phyloP scores from a whole-genome alignment of 2,113 vertebrate genomes.

The Aplodontia rufa region DNA sequence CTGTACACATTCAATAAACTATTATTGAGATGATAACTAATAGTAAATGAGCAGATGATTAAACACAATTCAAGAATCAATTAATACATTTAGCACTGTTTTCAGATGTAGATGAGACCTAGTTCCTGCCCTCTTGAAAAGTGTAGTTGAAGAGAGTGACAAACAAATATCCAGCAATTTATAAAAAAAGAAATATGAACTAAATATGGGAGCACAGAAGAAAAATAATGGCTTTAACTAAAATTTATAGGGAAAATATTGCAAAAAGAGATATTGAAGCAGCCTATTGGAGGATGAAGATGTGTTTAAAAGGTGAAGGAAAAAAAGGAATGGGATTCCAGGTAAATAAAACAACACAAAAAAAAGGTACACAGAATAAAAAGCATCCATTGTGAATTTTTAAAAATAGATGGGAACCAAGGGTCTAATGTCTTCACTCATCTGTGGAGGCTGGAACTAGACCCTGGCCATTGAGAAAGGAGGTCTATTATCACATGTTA shows the following conservation, averaged over 20 bases:
- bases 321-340: background rate
- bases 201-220: background rate
- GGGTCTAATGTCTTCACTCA: too few species aligned
- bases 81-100: background rate
- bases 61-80: background rate
- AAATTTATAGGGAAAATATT: background rate
- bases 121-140: constrained; percentile 44
- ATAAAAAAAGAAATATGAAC: background rate
- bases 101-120: background rate
- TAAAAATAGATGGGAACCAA: background rate
- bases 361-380: background rate
- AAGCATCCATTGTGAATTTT: background rate
- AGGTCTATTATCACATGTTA: too few species aligned
- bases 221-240: background rate
- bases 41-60: constrained; percentile 36
- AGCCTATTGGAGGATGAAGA: background rate
- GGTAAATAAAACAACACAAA: background rate
- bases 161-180: constrained; percentile 29
- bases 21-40: constrained; percentile 31
- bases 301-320: background rate
- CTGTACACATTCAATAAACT: background rate
- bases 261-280: background rate
- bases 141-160: background rate
- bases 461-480: too few species aligned
- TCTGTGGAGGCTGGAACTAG: too few species aligned